A percentile compares a stretch with the other conserved stretches of the same genome.
These are phyloP conservation scores for Parauchenoglanis ngamensis DNA, from an alignment of 2,797 vertebrate species.

Conservation along the genomic window DNA sequence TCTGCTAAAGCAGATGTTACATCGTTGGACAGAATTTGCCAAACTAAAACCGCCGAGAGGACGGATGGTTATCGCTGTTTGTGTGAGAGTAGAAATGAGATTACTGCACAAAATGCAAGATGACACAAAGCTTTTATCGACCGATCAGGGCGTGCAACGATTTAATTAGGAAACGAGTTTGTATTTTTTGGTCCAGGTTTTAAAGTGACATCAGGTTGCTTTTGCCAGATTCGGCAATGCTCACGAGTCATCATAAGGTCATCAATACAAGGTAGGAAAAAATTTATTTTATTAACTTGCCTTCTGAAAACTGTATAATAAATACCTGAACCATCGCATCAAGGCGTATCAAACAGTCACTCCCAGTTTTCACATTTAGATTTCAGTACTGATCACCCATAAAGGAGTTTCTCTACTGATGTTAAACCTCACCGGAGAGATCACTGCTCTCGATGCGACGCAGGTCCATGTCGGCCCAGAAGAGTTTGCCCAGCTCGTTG, in stretches of 20 bases:
- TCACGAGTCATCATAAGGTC: neutral
- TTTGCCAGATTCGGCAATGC: neutral
- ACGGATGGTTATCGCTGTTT: neutral
- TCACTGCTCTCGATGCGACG: conserved; percentile 97
- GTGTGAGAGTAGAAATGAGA: neutral
- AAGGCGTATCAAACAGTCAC: neutral
- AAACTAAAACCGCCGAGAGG: neutral
- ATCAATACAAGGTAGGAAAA: neutral
- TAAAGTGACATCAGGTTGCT: neutral
- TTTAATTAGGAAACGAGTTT: neutral
- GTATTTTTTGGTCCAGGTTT: neutral
- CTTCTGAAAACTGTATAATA: neutral
- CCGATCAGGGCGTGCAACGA: neutral
- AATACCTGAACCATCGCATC: neutral
- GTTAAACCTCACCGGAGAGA: conserved; percentile 83
- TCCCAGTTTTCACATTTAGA: neutral
- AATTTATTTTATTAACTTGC: neutral
- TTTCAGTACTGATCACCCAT: neutral
- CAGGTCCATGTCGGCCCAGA: conserved; percentile 96
- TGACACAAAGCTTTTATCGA: neutral
- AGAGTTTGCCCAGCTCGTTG: conserved; percentile 89
- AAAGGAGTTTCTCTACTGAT: neutral
- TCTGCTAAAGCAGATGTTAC: neutral
- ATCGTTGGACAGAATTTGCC: neutral
- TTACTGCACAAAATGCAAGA: neutral